These are phyloP conservation scores for Hippocampus zosterae DNA, from an alignment of 2,113 vertebrate genomes.

Conservation along the genomic window DNA sequence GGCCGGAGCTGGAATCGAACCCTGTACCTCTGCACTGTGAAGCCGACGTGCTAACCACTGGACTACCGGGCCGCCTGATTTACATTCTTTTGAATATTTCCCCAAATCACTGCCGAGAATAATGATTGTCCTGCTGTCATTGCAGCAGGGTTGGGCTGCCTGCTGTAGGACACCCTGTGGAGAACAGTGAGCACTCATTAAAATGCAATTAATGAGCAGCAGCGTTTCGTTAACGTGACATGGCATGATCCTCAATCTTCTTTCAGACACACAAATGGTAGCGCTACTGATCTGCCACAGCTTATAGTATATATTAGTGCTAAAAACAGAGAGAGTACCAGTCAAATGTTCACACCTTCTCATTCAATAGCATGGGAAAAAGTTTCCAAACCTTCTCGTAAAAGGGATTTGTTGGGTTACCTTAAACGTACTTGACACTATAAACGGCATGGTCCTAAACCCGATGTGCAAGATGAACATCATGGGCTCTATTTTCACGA, in stretches of 20 bases:
- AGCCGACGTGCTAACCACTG: too few relatives aligned
- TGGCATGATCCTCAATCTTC: neutral
- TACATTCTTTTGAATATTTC: neutral
- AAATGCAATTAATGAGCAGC: constrained; percentile 16
- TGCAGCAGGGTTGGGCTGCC: neutral
- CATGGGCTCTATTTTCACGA: too few relatives aligned
- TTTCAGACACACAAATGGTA: neutral
- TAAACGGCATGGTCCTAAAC: neutral
- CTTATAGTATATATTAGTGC: neutral
- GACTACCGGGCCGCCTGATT: too few relatives aligned
- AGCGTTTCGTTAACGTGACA: neutral
- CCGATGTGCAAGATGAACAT: neutral
- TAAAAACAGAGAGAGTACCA: neutral
- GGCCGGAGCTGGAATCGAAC: too few relatives aligned
- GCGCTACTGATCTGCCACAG: neutral
- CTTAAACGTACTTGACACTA: too few relatives aligned
- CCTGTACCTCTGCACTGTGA: too few relatives aligned
- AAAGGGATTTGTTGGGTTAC: too few relatives aligned
- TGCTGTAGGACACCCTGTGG: constrained; percentile 8
- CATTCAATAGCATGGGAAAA: neutral
- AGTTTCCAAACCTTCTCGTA: too few relatives aligned
- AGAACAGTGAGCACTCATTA: constrained; percentile 18
- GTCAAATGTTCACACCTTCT: neutral
- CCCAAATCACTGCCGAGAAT: neutral
- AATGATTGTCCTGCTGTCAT: neutral